Evolutionary conservation across 2,113 vertebrate genomes (phyloP).

Genomic region (Sylvia atricapilla): DNA sequence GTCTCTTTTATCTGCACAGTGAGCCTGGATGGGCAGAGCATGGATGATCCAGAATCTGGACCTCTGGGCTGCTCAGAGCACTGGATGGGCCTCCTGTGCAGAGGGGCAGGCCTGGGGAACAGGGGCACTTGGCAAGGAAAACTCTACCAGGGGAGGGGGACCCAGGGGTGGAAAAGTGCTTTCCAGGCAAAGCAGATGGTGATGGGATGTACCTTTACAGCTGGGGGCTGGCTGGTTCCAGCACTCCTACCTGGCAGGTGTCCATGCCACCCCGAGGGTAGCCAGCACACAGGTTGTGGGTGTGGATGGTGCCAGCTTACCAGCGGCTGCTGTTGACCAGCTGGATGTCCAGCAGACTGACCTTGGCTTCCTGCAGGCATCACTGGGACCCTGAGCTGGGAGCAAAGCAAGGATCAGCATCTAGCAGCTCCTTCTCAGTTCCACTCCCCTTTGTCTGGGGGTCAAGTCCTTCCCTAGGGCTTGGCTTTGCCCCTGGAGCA

Average conservation of each 20-base stretch:
- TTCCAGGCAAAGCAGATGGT: background rate
- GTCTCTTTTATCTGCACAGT: background rate
- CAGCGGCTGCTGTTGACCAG: background rate
- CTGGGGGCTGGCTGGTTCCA: background rate
- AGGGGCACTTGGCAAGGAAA: background rate
- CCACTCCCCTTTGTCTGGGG: background rate
- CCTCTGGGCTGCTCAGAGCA: background rate
- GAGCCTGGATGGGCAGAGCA: background rate
- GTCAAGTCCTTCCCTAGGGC: background rate
- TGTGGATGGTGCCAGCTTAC: background rate
- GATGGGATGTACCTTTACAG: background rate
- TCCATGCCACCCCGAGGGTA: background rate
- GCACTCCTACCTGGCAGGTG: background rate
- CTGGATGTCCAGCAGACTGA: background rate
- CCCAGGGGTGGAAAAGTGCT: background rate
- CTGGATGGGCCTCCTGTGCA: background rate
- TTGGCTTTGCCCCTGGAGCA: background rate
- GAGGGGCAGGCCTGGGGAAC: background rate
- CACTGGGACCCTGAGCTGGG: background rate
- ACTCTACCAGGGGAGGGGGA: background rate
- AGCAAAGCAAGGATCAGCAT: background rate
- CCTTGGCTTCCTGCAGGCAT: conserved; percentile 2
- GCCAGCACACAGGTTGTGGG: background rate
- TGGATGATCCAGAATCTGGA: background rate
- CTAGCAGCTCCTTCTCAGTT: fast-evolving